Evolutionary conservation across 2,797 vertebrate genomes (phyloP), one percentile per base, ranked within the genome.

Genomic region (Cichlasoma orientale): DNA sequence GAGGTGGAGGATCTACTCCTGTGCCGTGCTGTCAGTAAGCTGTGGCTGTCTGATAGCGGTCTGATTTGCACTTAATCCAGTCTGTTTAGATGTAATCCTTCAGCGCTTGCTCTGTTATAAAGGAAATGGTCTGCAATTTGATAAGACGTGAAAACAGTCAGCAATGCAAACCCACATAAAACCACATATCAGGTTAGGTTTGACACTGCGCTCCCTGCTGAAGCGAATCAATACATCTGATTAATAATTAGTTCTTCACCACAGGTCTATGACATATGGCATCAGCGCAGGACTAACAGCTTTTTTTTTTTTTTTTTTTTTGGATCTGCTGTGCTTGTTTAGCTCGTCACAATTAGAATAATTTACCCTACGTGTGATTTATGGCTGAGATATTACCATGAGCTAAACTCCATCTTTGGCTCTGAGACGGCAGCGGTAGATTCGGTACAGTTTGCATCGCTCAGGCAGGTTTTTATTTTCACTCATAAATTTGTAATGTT

Each of bases 401-500:
- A 74, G 69, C 14, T 54, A 23, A 38, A 58, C 69, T 57, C 68
- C 33, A 8, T 23, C 55, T 71, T 54, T 19, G 52, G 14, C 59
- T 82, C 44, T 7, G 52, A 25, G 18, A 53, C 50, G 14, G 75
- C 74, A 27, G 72, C 58, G 19, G 31, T 57, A 54, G 16, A 74
- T 75, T 61, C 58, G 50, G 8, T 21, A 25, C 0, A 29, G 70
- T 84, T 56, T 78, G 29, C 9, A 33, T 83, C 66, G 76, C 44
- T 56, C 55, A 41, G 59, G 75, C 79, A 68, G 31, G 11, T 69
- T 86, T 87, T 82, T 80, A 82, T 78, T 90, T 82, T 70, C 58
- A 19, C 57, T 77, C 78, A 71, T 82, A 79, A 56, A 86, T 88
- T 68, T 79, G 25, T 63, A 74, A 83, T 81, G 69, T 74, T 78